Evolutionary conservation across 1,140 invertebrate species (phyloP).

Genomic region (Pygmarrhopalites habei): DNA sequence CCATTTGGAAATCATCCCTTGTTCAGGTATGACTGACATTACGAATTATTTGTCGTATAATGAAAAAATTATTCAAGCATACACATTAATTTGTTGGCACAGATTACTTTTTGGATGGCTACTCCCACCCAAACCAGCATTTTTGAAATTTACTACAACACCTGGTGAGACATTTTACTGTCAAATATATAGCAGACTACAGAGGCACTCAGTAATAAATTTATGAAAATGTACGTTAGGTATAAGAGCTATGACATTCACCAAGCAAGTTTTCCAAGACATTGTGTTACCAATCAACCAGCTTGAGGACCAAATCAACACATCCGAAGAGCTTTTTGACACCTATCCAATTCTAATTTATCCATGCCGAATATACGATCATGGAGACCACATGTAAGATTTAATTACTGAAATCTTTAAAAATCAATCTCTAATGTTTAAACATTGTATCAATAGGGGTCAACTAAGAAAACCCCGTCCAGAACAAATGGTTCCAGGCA

Average conservation of each 20-base stretch:
- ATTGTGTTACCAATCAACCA: conserved; percentile 52
- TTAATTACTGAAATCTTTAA: background rate
- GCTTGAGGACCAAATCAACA: conserved; percentile 50
- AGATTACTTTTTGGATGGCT: conserved; percentile 45
- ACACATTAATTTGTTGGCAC: too few relatives aligned
- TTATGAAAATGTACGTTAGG: too few relatives aligned
- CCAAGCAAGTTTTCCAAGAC: conserved; percentile 53
- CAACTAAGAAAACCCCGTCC: conserved; percentile 46
- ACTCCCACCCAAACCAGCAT: conserved; percentile 49
- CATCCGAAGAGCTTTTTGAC: conserved; percentile 49
- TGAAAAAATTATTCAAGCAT: too few relatives aligned
- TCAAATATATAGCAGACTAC: too few relatives aligned
- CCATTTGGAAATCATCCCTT: conserved; percentile 48
- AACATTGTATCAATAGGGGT: conserved; percentile 39
- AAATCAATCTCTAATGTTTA: background rate
- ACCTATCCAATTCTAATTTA: conserved; percentile 51
- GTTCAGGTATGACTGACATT: conserved; percentile 16
- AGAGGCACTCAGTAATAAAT: too few relatives aligned
- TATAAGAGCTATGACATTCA: conserved; percentile 52
- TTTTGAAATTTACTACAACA: conserved; percentile 51
- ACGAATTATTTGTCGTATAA: too few relatives aligned
- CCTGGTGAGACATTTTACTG: too few relatives aligned
- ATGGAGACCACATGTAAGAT: conserved; percentile 42
- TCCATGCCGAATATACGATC: conserved; percentile 52
- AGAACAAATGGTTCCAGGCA: conserved; percentile 48